Percentiles rank a stretch among this genome's conserved stretches.
These are phyloP conservation scores for Probaryconus sp. DNA, from an alignment of 1,140 invertebrate genomes.

Conservation along the genomic window DNA sequence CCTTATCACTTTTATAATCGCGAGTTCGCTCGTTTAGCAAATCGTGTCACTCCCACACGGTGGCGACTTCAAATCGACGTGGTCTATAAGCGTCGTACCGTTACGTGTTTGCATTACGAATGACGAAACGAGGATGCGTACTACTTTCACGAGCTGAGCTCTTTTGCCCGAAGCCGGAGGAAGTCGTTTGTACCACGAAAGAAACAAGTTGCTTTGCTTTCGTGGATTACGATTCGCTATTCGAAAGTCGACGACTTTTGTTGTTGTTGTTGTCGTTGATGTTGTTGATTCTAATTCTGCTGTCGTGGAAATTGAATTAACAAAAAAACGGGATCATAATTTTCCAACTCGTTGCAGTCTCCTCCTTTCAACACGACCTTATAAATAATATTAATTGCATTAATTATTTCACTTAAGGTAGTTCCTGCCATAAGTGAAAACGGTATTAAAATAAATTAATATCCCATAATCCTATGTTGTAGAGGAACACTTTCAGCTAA, in stretches of 20 bases:
- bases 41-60: conserved; percentile 55
- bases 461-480: too few relatives aligned
- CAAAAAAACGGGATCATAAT: too few relatives aligned
- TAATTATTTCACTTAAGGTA: too few relatives aligned
- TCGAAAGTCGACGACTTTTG: conserved; percentile 29
- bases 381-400: too few relatives aligned
- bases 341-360: too few relatives aligned
- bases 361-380: too few relatives aligned
- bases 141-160: conserved; percentile 61
- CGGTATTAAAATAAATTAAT: too few relatives aligned
- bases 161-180: conserved; percentile 44
- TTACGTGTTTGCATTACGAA: conserved; percentile 62
- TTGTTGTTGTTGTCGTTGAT: too few relatives aligned
- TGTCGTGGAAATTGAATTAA: too few relatives aligned
- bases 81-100: conserved; percentile 61
- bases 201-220: conserved; percentile 6
- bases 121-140: conserved; percentile 65
- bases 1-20: conserved; percentile 42
- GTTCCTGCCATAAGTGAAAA: too few relatives aligned
- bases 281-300: too few relatives aligned
- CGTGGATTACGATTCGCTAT: conserved; percentile 10
- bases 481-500: too few relatives aligned
- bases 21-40: conserved; percentile 35
- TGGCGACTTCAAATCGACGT: conserved; percentile 31
- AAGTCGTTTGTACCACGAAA: conserved; percentile 27